Percentiles rank a stretch among this genome's conserved stretches.
Conservation (phyloP, 2,888 invertebrate genomes). For the Odiellus spinosus region DNA sequence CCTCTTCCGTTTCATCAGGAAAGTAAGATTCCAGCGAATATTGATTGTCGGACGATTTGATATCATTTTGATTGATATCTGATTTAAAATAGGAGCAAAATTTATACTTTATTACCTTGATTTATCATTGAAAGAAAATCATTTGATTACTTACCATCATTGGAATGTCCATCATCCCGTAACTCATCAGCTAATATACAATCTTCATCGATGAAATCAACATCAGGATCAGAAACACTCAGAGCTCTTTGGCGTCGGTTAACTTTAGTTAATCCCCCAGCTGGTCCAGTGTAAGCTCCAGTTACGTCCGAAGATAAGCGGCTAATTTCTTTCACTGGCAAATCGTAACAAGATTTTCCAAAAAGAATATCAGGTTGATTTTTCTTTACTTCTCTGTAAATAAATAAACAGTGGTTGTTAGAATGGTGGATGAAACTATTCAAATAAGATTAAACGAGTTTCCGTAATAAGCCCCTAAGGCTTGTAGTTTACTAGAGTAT, state of each 20-base stretch:
- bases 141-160: not conserved
- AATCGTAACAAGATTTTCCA: slow-evolving; percentile 52
- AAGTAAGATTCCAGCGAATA: not conserved
- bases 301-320: slow-evolving; percentile 39
- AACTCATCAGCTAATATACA: not conserved
- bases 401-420: not conserved
- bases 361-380: slow-evolving; percentile 42
- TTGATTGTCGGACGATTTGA: too few relatives aligned
- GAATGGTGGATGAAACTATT: too few relatives aligned
- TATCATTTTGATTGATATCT: too few relatives aligned
- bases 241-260: slow-evolving; percentile 28
- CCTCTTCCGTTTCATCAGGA: slow-evolving; percentile 18
- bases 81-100: too few relatives aligned
- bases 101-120: too few relatives aligned
- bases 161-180: too few relatives aligned
- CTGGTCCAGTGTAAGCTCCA: slow-evolving; percentile 64
- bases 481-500: too few relatives aligned
- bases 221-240: slow-evolving; percentile 14
- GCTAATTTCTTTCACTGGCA: slow-evolving; percentile 41
- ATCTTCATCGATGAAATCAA: slow-evolving; percentile 17
- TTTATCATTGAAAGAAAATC: too few relatives aligned
- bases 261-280: slow-evolving; percentile 58
- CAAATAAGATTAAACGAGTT: too few relatives aligned
- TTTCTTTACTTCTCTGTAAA: slow-evolving; percentile 14
- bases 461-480: too few relatives aligned